Evolutionary conservation across 2,797 vertebrate genomes (phyloP).

Genomic region (Alectoris magna): DNA sequence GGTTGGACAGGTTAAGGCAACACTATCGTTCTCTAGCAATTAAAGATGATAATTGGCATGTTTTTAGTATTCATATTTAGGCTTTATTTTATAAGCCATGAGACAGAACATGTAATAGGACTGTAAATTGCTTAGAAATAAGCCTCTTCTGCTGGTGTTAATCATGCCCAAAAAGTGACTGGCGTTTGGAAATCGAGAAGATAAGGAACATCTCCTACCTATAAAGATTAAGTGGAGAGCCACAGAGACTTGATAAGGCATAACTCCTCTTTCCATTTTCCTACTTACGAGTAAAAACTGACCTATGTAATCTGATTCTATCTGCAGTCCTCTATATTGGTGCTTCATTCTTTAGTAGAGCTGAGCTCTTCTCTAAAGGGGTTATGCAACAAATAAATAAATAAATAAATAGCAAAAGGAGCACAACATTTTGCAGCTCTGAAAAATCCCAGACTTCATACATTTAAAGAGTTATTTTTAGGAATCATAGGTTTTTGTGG

Average conservation of each 20-base stretch:
- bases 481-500: not conserved
- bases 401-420: not conserved
- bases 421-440: not conserved
- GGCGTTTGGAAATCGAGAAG: not conserved
- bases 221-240: not conserved
- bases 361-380: not conserved
- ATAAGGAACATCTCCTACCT: not conserved
- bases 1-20: not conserved
- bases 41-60: not conserved
- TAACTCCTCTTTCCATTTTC: not conserved
- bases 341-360: not conserved
- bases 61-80: not conserved
- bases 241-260: not conserved
- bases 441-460: not conserved
- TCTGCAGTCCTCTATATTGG: not conserved
- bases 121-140: not conserved
- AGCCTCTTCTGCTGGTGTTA: not conserved
- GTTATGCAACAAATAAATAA: not conserved
- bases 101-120: not conserved
- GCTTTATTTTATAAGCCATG: not conserved
- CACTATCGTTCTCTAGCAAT: not conserved
- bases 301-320: not conserved
- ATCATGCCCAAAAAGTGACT: not conserved
- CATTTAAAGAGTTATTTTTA: not conserved
- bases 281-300: not conserved